Evolutionary conservation across 1,140 invertebrate genomes (phyloP).

Genomic region (Brachystomella parvula): DNA sequence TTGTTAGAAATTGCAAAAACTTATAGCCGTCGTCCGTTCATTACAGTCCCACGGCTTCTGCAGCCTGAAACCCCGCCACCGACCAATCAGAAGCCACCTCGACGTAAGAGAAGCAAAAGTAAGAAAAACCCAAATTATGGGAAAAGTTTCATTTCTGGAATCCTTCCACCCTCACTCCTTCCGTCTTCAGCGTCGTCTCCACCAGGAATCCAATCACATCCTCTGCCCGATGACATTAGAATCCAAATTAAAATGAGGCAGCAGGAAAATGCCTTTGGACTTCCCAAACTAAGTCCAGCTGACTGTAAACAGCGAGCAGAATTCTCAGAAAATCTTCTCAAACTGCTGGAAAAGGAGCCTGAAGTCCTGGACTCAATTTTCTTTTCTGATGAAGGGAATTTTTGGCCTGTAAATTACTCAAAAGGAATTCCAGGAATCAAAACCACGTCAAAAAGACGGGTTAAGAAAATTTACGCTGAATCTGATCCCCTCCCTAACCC

Average conservation of each 20-base stretch:
- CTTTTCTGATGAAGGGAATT: constrained; percentile 36
- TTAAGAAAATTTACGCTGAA: constrained; percentile 19
- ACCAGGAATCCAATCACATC: not conserved
- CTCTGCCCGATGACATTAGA: not conserved
- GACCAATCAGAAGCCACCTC: no score
- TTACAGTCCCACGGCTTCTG: no score
- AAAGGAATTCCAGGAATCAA: not conserved
- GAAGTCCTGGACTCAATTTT: constrained; percentile 21
- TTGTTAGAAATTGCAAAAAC: no score
- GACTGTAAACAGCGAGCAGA: constrained; percentile 17
- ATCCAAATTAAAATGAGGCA: not conserved
- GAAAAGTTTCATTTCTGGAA: no score
- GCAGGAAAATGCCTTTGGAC: constrained; percentile 5
- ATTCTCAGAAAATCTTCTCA: constrained; percentile 23
- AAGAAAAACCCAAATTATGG: no score
- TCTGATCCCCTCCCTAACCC: constrained; percentile 25
- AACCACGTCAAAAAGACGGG: not conserved
- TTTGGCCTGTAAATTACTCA: constrained; percentile 6
- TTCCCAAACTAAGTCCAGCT: constrained; percentile 17
- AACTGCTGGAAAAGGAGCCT: constrained; percentile 21
- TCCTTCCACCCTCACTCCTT: no score
- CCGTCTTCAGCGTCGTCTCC: no score
- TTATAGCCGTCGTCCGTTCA: no score
- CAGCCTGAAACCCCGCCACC: no score
- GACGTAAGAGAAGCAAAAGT: no score